Evolutionary conservation across 2,888 invertebrate species (phyloP).

Genomic region (Zeuzera pyrina): DNA sequence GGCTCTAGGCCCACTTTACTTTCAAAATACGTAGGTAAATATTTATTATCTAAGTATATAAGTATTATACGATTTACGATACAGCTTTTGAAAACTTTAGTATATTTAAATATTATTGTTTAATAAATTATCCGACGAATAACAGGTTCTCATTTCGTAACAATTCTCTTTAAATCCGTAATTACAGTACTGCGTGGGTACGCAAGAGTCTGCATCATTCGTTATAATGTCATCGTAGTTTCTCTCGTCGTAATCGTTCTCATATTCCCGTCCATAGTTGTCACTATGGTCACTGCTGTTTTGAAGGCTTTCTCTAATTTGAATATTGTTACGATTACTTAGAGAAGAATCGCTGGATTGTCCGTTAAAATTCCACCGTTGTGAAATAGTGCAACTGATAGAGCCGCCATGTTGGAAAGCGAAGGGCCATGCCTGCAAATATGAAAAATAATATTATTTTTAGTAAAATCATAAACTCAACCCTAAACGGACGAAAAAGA

Average conservation of each 20-base stretch:
- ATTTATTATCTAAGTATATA: too few species aligned
- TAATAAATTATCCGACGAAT: conserved; percentile 43
- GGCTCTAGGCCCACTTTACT: too few species aligned
- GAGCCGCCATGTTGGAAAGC: conserved; percentile 78
- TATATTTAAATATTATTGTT: conserved; percentile 29
- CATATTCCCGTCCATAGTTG: conserved; percentile 42
- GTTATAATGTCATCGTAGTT: conserved; percentile 39
- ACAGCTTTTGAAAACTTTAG: too few species aligned
- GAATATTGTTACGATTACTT: conserved; percentile 17
- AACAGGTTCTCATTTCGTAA: conserved; percentile 47
- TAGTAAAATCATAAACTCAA: too few species aligned
- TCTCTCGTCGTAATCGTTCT: conserved; percentile 56
- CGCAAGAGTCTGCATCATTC: conserved; percentile 31
- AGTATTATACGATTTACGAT: too few species aligned
- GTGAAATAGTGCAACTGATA: conserved; percentile 58
- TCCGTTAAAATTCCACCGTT: conserved; percentile 51
- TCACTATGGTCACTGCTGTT: conserved; percentile 22
- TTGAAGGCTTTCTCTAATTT: conserved; percentile 16
- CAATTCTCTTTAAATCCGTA: conserved; percentile 58
- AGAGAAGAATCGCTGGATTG: conserved; percentile 25
- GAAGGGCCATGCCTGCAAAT: conserved; percentile 85
- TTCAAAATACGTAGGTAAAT: too few species aligned
- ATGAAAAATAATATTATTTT: conserved; percentile 6
- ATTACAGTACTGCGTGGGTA: conserved; percentile 46
- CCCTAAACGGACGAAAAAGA: too few species aligned